Evolutionary conservation across 2,888 invertebrate genomes (phyloP).

Genomic region (Acleris cristana): DNA sequence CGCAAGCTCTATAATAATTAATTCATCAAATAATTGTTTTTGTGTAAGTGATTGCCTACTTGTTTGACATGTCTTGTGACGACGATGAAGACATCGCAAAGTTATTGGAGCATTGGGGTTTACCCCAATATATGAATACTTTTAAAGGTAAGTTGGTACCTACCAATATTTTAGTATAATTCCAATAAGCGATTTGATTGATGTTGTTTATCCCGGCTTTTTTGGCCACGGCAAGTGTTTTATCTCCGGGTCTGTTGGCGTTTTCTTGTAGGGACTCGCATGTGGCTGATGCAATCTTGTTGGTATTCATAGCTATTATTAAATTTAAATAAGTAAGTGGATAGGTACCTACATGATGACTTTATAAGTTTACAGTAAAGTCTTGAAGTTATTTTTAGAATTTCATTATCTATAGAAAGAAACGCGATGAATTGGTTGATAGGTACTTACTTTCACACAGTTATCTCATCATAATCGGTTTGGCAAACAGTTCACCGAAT

Average conservation of each 20-base stretch:
- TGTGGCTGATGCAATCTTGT: background rate
- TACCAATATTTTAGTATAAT: no score
- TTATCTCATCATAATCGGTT: conserved; percentile 7
- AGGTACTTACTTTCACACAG: conserved; percentile 4
- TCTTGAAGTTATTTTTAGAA: background rate
- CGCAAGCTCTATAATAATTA: background rate
- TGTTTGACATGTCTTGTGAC: conserved; percentile 2
- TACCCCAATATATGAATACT: no score
- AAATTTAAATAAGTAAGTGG: background rate
- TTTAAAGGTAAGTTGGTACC: no score
- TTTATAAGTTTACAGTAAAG: background rate
- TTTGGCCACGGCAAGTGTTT: no score
- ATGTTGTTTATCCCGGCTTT: no score
- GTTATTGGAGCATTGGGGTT: background rate
- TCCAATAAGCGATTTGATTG: no score
- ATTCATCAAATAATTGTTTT: background rate
- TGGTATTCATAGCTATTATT: no score
- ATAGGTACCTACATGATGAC: conserved; percentile 1
- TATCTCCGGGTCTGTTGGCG: background rate
- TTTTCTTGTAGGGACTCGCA: conserved; percentile 3
- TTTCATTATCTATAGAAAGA: conserved; percentile 2
- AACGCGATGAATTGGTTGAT: conserved; percentile 1
- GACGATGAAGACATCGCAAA: conserved; percentile 1
- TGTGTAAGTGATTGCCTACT: conserved; percentile 1
- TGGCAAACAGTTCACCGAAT: conserved; percentile 1